Percentiles rank a stretch among this genome's conserved stretches.
phyloP scores from a whole-genome alignment of 1,140 invertebrate species.

The Spodoptera frugiperda region DNA sequence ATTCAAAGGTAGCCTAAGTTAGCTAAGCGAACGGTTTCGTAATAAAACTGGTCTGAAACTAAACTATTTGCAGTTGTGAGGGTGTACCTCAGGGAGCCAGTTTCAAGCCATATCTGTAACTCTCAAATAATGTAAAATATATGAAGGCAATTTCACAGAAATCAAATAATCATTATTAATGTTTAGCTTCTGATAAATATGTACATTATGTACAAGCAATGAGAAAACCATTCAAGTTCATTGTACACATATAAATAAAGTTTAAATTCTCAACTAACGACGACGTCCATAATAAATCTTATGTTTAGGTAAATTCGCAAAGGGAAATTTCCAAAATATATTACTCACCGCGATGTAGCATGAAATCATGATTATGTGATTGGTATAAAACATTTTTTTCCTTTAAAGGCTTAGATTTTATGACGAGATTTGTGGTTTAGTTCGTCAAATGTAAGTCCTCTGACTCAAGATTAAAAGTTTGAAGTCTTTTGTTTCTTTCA shows the following conservation, averaged over 20 bases:
- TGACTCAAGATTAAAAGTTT: not conserved
- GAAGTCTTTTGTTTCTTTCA: not conserved
- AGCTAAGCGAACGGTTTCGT: conserved; percentile 27
- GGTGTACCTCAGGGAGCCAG: not conserved
- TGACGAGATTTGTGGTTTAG: no score
- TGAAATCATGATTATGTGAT: not conserved
- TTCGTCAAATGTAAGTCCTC: no score
- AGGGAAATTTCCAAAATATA: conserved; percentile 1
- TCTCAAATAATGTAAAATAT: no score
- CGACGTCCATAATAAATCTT: not conserved
- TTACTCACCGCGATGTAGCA: not conserved
- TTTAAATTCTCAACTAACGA: not conserved
- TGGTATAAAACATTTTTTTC: not conserved
- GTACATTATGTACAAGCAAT: no score
- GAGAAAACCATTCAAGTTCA: not conserved
- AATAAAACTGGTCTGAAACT: conserved; percentile 34
- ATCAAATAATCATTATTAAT: no score
- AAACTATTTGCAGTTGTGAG: conserved; percentile 20
- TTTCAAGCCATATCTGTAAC: no score
- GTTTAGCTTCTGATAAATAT: no score
- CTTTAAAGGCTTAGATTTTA: not conserved
- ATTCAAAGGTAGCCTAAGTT: conserved; percentile 27
- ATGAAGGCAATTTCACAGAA: no score
- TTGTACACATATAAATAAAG: not conserved
- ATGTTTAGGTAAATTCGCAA: not conserved